A percentile compares a stretch with the other conserved stretches of the same genome.
Conservation (phyloP, 2,797 vertebrate genomes). For the Sorex maritimensis region DNA sequence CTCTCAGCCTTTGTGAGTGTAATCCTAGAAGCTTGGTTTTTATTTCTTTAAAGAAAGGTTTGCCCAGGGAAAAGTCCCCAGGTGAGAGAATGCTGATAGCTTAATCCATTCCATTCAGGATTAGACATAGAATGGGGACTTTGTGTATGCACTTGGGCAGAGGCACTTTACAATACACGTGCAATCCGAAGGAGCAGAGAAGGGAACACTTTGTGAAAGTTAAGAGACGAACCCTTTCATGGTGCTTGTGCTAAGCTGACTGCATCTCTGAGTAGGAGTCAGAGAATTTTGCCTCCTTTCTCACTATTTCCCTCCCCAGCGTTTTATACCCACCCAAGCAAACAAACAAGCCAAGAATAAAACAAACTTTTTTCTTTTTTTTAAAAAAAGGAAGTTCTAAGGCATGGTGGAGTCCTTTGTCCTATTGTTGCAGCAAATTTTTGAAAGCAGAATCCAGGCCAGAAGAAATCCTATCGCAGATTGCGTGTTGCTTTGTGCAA, state of each 20-base stretch:
- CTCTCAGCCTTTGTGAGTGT: background rate
- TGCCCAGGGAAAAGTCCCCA: background rate
- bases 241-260: background rate
- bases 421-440: background rate
- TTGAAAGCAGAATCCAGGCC: background rate
- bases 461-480: conserved; percentile 37
- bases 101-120: conserved; percentile 15
- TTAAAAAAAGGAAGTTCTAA: background rate
- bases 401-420: background rate
- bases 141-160: background rate
- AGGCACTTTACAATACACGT: background rate
- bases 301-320: background rate
- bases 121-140: background rate
- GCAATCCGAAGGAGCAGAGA: background rate
- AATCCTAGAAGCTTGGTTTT: background rate
- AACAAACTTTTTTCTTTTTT: background rate
- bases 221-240: background rate
- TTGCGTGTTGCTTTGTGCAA: background rate
- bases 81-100: conserved; percentile 18
- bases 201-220: background rate
- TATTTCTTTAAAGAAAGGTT: background rate
- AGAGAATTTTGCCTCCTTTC: background rate
- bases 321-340: conserved; percentile 36
- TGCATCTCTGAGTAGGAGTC: background rate
- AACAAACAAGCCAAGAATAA: conserved; percentile 73